Evolutionary conservation across 2,888 invertebrate species (phyloP).

Genomic region (Amblyjoppa proteus): DNA sequence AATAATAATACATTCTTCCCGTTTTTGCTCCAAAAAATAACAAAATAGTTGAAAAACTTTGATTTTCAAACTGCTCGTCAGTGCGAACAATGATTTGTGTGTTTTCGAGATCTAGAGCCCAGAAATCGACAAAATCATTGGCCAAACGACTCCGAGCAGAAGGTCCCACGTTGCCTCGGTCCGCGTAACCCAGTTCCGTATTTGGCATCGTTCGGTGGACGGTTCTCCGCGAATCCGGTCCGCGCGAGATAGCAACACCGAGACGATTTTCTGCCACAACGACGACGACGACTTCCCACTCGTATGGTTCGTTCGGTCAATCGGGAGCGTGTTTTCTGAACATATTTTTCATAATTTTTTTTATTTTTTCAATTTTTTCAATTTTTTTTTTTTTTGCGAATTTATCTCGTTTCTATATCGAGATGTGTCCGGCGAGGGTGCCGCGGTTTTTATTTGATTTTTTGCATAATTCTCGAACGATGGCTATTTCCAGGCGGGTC

Average conservation of each 20-base stretch:
- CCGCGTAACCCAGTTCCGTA: constrained; percentile 74
- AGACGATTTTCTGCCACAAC: constrained; percentile 53
- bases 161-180: background rate
- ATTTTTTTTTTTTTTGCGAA: background rate
- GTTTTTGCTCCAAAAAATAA: background rate
- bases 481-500: constrained; percentile 21
- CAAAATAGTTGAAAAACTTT: background rate
- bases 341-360: constrained; percentile 45
- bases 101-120: background rate
- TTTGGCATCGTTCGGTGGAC: constrained; percentile 66
- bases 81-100: background rate
- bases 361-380: constrained; percentile 25
- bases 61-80: background rate
- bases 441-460: constrained; percentile 9
- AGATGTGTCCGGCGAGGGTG: constrained; percentile 35
- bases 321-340: constrained; percentile 7
- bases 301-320: constrained; percentile 4
- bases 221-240: constrained; percentile 43
- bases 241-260: constrained; percentile 34
- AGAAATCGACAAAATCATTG: background rate
- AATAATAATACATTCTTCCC: background rate
- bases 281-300: constrained; percentile 47
- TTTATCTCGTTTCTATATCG: background rate
- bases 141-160: background rate
- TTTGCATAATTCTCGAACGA: constrained; percentile 19